A percentile compares a stretch with the other conserved stretches of the same genome.
Evolutionary conservation across 2,797 vertebrate species (phyloP).

Genomic region (Balearica regulorum): DNA sequence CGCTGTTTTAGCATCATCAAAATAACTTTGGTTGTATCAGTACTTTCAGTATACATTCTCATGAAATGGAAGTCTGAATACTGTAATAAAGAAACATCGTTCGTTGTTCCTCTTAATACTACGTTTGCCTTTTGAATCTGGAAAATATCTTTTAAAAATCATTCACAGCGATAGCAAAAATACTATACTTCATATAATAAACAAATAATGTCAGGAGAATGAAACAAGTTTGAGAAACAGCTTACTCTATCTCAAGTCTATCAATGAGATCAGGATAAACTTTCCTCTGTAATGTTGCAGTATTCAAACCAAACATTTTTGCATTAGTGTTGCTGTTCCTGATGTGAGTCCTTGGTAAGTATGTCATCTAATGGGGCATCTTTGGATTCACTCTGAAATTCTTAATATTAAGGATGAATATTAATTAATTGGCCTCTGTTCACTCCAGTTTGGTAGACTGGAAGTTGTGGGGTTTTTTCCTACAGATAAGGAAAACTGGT

Average conservation of each 20-base stretch:
- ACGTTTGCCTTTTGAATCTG: background rate
- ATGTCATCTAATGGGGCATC: background rate
- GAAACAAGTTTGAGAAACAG: background rate
- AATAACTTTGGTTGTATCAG: background rate
- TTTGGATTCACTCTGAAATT: background rate
- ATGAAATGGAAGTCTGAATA: background rate
- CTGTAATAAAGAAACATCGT: background rate
- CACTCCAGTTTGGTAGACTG: background rate
- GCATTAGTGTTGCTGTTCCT: background rate
- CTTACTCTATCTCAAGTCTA: background rate
- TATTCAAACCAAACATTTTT: background rate
- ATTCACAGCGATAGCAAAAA: background rate
- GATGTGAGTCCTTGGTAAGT: background rate
- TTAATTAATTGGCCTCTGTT: background rate
- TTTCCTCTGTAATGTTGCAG: background rate
- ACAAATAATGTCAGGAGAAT: background rate
- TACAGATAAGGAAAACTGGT: background rate
- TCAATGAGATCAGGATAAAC: background rate
- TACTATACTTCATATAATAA: background rate
- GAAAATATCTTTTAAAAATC: background rate
- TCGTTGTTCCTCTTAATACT: background rate
- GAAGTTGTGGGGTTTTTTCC: background rate
- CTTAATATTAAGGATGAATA: background rate
- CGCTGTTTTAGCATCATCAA: background rate
- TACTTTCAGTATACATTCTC: background rate